These are phyloP conservation scores for Henricia sp. DNA, from an alignment of 53 echinoderm and acorn worm species.

Conservation along the genomic window DNA sequence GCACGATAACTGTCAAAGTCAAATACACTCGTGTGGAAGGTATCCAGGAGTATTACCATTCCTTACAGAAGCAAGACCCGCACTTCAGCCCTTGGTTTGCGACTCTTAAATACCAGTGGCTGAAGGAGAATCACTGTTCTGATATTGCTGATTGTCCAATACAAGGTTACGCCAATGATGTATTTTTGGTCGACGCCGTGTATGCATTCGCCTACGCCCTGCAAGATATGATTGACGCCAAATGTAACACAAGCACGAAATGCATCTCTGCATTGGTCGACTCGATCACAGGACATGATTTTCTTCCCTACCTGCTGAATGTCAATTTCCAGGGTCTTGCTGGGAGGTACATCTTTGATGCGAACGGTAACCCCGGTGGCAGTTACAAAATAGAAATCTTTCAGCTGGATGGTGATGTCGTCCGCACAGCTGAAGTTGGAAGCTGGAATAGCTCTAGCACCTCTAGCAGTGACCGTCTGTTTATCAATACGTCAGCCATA, in stretches of 20 bases:
- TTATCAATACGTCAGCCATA: background rate
- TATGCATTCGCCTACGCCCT: slow-evolving; percentile 80
- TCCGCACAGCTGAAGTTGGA: background rate
- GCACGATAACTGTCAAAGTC: background rate
- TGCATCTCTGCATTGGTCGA: background rate
- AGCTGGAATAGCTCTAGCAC: slow-evolving; percentile 11
- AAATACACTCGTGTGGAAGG: background rate
- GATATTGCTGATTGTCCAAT: slow-evolving; percentile 19
- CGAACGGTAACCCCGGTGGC: slow-evolving; percentile 33
- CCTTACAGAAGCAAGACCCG: background rate
- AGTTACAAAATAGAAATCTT: slow-evolving; percentile 17
- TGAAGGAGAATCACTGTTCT: background rate
- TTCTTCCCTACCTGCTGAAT: slow-evolving; percentile 14
- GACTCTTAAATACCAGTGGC: background rate
- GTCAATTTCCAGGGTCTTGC: background rate
- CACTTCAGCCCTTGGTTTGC: background rate
- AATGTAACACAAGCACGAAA: background rate
- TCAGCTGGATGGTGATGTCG: slow-evolving; percentile 8
- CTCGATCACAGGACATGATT: slow-evolving; percentile 8
- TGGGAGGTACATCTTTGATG: slow-evolving; percentile 16
- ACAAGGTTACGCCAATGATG: background rate
- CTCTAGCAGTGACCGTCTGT: background rate
- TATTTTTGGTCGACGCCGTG: slow-evolving; percentile 60
- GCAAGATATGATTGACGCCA: background rate
- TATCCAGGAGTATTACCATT: slow-evolving; percentile 5